Evolutionary conservation across 2,797 vertebrate species (phyloP), one percentile per base, ranked within the genome.

Genomic region (Acestrorhynchus altus): DNA sequence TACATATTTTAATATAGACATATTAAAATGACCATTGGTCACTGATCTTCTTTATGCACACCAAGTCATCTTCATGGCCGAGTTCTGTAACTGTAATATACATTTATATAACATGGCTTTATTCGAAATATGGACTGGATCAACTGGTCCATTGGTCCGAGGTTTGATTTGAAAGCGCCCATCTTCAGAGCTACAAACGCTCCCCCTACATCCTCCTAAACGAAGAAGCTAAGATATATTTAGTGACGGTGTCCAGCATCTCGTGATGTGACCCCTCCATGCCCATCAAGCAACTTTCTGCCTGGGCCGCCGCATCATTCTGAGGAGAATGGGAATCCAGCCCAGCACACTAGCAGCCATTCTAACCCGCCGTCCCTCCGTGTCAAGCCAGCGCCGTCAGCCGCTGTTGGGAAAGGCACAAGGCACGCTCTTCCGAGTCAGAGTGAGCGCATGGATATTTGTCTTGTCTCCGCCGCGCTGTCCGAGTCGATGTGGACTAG

Each of bases 401-500:
- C 52, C 13, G 52, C 13, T 56, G 52, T 11, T 24, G 20, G 20
- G 52, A 24, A 20, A 56, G 52, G 15, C 63, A 71, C 56, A 51
- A 51, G 49, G 18, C 63, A 63, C 57, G 46, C 60, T 56, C 46
- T 76, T 63, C 61, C 20, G 18, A 66, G 67, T 46, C 75, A 47
- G n/a, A 70, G 74, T 26, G 73, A 40, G 63, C 70, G 42, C 35
- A 63, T 67, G 76, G 31, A 63, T 71, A 64, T 71, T 75, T 63
- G 52, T 71, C 70, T 72, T 8, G 56, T 78, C 75, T 77, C 20
- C 7, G 49, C 10, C 52, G 52, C 52, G 52, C 20, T 80, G 85
- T 86, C 86, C 40, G 28, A 90, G 86, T 88, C 84, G 84, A 73
- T 85, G 87, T 71, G 54, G 66, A 35, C n/a, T 0, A 1, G 69